Evolutionary conservation across 2,797 vertebrate genomes (phyloP), one percentile per base, ranked within the genome.

Genomic region (Botia almorhae): DNA sequence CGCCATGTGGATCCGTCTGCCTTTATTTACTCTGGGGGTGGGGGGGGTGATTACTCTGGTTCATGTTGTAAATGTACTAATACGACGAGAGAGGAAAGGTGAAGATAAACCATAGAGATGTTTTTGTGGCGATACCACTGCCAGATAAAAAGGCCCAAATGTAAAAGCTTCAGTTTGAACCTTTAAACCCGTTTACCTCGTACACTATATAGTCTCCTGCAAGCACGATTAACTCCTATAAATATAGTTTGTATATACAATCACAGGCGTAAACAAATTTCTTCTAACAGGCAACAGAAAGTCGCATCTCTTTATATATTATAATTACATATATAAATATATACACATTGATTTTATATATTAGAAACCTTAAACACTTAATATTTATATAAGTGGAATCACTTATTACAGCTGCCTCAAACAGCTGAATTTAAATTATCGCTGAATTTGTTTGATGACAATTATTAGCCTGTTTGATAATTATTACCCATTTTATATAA

Each of bases 1-100:
- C 86, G 82, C 73, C 74, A 76, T 69, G 33, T 65, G 69, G 74
- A 72, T 69, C 43, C 67, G 69, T 83, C 68, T 77, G 76, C 48
- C 74, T 81, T 53, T 69, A 26, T 67, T 58, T 23, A 76, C 61
- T 51, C 10, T n/a, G 55, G 51, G 43, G 63, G 67, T 60, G 67
- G 16, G 61, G 23, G 26, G 23, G 26, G 65, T 68, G 61, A 33
- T 58, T 60, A 19, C 26, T 56, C 19, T 50, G 26, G 12, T 70
- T 75, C 55, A 53, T 33, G 36, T 55, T 76, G 72, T 46, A 69
- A 17, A 61, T 64, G 33, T 51, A 16, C 73, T 56, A 33, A 63
- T 71, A 79, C 3, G 6, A 16, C 23, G 2, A 21, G 2, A 63
- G 56, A 51, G 26, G 13, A 8, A 36, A 69, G 60, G n/a, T 11